Evolutionary conservation across 1,140 invertebrate genomes (phyloP).

Genomic region (Drosophila novamexicana): DNA sequence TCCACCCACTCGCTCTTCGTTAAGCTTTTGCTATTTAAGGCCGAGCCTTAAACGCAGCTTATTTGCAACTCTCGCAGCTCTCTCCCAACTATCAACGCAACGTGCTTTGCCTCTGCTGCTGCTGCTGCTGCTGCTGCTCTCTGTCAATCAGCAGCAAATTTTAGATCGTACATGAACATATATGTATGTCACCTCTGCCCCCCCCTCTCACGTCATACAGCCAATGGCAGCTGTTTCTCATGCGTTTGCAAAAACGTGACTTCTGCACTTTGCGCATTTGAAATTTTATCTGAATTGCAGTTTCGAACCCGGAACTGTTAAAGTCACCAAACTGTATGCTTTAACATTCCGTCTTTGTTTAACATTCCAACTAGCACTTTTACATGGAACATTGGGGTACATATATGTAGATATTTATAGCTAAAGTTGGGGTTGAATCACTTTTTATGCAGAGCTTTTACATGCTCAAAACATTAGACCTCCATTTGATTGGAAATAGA

Average conservation of each 20-base stretch:
- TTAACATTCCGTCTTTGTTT: neutral
- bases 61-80: constrained; percentile 1
- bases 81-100: constrained; percentile 1
- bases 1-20: neutral
- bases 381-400: too few relatives aligned
- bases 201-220: neutral
- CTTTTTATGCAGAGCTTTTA: too few relatives aligned
- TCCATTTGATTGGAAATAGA: too few relatives aligned
- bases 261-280: neutral
- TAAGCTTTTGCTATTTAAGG: constrained; percentile 5
- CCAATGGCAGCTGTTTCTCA: neutral
- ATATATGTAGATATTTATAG: too few relatives aligned
- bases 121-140: neutral
- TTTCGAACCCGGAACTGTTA: neutral
- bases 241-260: constrained; percentile 5
- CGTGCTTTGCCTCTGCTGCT: neutral
- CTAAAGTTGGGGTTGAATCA: too few relatives aligned
- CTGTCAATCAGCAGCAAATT: constrained; percentile 1
- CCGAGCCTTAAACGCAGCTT: constrained; percentile 1
- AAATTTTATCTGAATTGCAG: neutral
- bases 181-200: neutral
- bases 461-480: too few relatives aligned
- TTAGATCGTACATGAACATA: constrained; percentile 1
- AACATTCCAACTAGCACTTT: neutral
- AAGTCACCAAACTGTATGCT: too few relatives aligned